Conservation (phyloP, 35 echinoderm and acorn worm species). For the Stichopus chloronotus region DNA sequence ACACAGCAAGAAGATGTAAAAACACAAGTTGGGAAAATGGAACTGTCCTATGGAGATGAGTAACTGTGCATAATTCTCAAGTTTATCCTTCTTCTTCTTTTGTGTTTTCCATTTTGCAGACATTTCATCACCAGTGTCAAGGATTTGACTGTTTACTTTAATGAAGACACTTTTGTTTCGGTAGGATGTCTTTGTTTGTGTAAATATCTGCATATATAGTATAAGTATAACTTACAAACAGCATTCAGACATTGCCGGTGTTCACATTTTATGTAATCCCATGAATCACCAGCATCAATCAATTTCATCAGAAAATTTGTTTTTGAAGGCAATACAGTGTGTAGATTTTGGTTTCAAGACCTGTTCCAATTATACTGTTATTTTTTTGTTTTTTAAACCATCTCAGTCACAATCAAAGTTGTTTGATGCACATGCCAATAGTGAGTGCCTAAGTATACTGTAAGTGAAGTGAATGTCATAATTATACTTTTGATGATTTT, state of each 20-base stretch:
- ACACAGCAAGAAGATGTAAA: neutral
- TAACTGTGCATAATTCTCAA: neutral
- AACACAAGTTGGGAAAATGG: neutral
- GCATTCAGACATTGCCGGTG: neutral
- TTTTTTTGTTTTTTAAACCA: too few relatives aligned
- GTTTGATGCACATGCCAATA: too few relatives aligned
- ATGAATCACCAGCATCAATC: neutral
- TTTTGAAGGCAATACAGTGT: too few relatives aligned
- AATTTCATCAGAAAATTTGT: too few relatives aligned
- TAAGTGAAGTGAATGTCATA: too few relatives aligned
- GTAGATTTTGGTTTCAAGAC: too few relatives aligned
- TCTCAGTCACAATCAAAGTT: too few relatives aligned
- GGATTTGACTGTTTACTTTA: constrained; percentile 57
- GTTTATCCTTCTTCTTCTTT: neutral
- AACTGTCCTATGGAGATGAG: neutral
- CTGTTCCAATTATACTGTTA: too few relatives aligned
- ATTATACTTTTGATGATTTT: too few relatives aligned
- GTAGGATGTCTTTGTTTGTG: neutral
- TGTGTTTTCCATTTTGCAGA: neutral
- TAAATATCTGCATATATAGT: neutral
- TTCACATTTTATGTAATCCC: neutral
- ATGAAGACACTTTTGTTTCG: constrained; percentile 55
- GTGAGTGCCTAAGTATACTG: too few relatives aligned
- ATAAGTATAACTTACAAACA: neutral
- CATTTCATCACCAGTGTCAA: constrained; percentile 62